Conservation (phyloP, 2,113 vertebrate species). For the Oncorhynchus keta region DNA sequence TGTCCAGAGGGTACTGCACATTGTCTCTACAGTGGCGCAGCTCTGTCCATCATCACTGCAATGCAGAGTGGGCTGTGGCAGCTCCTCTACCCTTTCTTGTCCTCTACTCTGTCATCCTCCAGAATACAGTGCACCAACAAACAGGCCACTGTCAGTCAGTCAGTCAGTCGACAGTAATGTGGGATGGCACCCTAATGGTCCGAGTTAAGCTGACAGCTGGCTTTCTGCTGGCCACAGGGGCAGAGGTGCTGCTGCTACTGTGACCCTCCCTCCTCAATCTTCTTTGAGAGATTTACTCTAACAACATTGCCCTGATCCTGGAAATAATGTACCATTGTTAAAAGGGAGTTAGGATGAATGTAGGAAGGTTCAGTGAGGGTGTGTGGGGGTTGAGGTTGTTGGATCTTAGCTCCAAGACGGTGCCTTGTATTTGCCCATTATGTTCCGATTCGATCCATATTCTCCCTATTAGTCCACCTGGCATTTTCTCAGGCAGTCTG, state of each 20-base stretch:
- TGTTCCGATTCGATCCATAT: background rate
- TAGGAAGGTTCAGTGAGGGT: too few species aligned
- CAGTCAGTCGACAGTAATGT: slow-evolving; percentile 12
- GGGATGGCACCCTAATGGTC: slow-evolving; percentile 18
- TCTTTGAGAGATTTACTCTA: background rate
- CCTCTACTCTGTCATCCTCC: background rate
- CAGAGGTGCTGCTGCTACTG: too few species aligned
- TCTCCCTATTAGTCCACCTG: background rate
- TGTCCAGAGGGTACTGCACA: background rate
- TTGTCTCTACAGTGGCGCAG: background rate
- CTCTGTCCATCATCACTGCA: background rate
- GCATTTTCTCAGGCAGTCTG: background rate
- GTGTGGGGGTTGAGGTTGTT: too few species aligned
- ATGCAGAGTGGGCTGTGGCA: background rate
- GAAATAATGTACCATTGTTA: background rate
- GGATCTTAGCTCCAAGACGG: too few species aligned
- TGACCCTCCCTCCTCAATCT: background rate
- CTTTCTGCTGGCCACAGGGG: background rate
- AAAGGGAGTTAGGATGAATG: background rate
- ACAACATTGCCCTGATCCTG: background rate
- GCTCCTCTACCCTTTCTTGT: too few species aligned
- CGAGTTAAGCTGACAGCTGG: background rate
- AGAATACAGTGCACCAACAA: background rate
- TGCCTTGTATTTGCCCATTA: too few species aligned
- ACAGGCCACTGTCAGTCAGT: background rate